phyloP scores from a whole-genome alignment of 2,888 invertebrate genomes.

The Flexamia atlantica region DNA sequence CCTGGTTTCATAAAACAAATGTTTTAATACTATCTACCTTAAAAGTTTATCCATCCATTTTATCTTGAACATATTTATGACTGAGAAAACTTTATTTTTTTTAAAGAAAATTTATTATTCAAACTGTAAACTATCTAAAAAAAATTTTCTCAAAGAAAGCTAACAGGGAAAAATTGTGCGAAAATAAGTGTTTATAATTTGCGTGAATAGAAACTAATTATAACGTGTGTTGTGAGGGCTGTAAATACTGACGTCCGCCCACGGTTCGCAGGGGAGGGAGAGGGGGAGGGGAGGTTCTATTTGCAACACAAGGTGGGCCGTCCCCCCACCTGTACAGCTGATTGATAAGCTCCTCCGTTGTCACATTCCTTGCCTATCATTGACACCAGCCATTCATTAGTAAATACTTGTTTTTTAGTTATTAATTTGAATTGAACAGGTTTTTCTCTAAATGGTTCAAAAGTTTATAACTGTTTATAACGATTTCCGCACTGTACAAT shows the following conservation, averaged over 20 bases:
- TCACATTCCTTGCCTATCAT: conserved; percentile 46
- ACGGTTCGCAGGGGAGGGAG: conserved; percentile 21
- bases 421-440: too few relatives aligned
- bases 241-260: conserved; percentile 59
- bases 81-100: too few relatives aligned
- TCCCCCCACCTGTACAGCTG: conserved; percentile 13
- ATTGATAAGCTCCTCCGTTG: conserved; percentile 46
- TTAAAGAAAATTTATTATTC: too few relatives aligned
- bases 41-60: too few relatives aligned
- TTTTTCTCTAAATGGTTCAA: too few relatives aligned
- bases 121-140: too few relatives aligned
- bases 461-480: too few relatives aligned
- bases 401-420: too few relatives aligned
- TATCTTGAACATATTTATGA: too few relatives aligned
- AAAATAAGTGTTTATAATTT: conserved; percentile 61
- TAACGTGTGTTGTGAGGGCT: conserved; percentile 54
- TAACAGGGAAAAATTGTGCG: neutral
- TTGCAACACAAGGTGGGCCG: conserved; percentile 55
- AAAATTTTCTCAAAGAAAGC: neutral
- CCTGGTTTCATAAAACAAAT: too few relatives aligned
- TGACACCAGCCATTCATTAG: conserved; percentile 1
- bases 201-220: conserved; percentile 60
- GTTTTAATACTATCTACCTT: too few relatives aligned
- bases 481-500: too few relatives aligned
- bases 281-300: conserved; percentile 43